A percentile compares a stretch with the other conserved stretches of the same genome.
phyloP scores from a whole-genome alignment of 2,797 vertebrate species.

The Taeniopygia guttata region DNA sequence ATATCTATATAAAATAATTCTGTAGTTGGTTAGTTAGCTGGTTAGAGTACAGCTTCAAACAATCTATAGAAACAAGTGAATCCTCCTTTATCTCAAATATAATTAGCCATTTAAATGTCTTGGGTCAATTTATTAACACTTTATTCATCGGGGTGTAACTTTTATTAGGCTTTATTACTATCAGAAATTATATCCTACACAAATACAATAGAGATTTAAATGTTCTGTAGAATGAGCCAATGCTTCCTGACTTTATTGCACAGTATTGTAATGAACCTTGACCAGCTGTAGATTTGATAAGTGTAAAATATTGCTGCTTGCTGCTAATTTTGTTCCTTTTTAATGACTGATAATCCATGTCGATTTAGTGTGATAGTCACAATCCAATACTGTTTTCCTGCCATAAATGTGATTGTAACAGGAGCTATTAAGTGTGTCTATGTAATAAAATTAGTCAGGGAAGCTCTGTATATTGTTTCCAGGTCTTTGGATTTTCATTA shows the following conservation, averaged over 20 bases:
- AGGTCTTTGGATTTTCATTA: constrained; percentile 74
- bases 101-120: constrained; percentile 80
- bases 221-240: constrained; percentile 77
- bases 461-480: constrained; percentile 72
- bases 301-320: constrained; percentile 78
- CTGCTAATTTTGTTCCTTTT: constrained; percentile 78
- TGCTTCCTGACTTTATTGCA: constrained; percentile 75
- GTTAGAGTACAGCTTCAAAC: constrained; percentile 41
- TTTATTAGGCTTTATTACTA: constrained; percentile 82
- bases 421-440: constrained; percentile 77
- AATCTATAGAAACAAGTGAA: constrained; percentile 59
- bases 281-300: constrained; percentile 77
- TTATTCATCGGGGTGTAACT: constrained; percentile 79
- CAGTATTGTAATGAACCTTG: constrained; percentile 79
- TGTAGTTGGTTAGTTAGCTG: constrained; percentile 46
- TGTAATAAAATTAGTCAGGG: constrained; percentile 80
- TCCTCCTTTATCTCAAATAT: constrained; percentile 77
- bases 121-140: constrained; percentile 80
- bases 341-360: constrained; percentile 85
- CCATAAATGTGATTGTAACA: constrained; percentile 76
- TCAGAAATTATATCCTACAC: constrained; percentile 82
- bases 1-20: constrained; percentile 51
- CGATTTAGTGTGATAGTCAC: constrained; percentile 76
- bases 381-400: constrained; percentile 70
- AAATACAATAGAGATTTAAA: constrained; percentile 85